Conservation (phyloP, 2,797 vertebrate genomes). For the Leptodactylus fallax region DNA sequence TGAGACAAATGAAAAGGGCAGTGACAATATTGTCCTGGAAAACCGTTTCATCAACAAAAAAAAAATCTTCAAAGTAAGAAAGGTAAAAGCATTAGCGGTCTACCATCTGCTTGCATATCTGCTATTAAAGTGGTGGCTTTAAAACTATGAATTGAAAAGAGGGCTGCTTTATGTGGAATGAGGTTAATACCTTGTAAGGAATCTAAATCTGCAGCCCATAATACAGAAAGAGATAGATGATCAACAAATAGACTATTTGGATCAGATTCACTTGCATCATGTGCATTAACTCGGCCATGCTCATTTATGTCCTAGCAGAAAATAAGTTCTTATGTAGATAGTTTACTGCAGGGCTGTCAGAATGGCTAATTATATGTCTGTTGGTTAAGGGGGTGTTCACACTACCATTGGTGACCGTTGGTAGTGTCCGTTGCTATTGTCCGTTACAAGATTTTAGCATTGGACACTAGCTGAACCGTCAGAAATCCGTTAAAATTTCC, state of each 20-base stretch:
- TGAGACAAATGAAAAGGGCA: slow-evolving; percentile 9
- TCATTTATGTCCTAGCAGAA: neutral
- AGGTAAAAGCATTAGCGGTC: slow-evolving; percentile 4
- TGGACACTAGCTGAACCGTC: too few species aligned
- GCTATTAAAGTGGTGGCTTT: neutral
- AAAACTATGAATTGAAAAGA: neutral
- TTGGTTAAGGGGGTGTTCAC: too few species aligned
- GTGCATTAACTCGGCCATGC: neutral
- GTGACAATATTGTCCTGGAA: neutral
- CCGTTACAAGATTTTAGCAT: too few species aligned
- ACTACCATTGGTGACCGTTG: too few species aligned
- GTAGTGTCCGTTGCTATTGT: too few species aligned
- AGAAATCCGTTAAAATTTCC: too few species aligned
- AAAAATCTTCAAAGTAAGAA: neutral
- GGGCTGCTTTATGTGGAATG: neutral
- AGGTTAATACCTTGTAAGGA: slow-evolving; percentile 11
- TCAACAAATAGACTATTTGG: neutral
- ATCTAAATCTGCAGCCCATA: neutral
- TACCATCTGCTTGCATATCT: neutral
- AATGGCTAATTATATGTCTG: too few species aligned
- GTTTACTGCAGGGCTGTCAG: neutral
- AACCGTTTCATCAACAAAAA: neutral
- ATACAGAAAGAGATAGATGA: neutral
- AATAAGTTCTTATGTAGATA: neutral
- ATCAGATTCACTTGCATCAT: neutral